These are phyloP conservation scores for Microctonus hyperodae DNA, from an alignment of 2,888 invertebrate species.

Conservation along the genomic window DNA sequence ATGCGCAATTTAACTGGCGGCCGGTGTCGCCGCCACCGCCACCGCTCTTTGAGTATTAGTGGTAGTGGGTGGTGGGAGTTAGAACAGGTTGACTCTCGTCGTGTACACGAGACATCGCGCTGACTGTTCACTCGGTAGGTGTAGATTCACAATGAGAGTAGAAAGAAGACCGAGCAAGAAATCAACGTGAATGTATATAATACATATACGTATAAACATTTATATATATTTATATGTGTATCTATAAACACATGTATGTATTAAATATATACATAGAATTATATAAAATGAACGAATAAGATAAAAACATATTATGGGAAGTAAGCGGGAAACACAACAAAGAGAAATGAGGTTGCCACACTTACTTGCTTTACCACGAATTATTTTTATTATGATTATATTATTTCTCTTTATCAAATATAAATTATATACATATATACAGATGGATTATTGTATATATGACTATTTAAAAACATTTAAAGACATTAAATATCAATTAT, in stretches of 20 bases:
- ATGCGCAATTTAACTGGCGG: slow-evolving; percentile 39
- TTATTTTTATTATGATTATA: slow-evolving; percentile 56
- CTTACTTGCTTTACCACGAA: slow-evolving; percentile 54
- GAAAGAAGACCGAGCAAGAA: slow-evolving; percentile 13
- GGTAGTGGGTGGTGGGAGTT: slow-evolving; percentile 43
- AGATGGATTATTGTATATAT: slow-evolving; percentile 29
- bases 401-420: slow-evolving; percentile 47
- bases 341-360: slow-evolving; percentile 51
- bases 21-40: slow-evolving; percentile 27
- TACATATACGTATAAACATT: not conserved
- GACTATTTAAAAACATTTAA: no score
- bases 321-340: slow-evolving; percentile 30
- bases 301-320: slow-evolving; percentile 32
- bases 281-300: slow-evolving; percentile 1
- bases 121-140: slow-evolving; percentile 36
- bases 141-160: slow-evolving; percentile 18
- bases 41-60: slow-evolving; percentile 22
- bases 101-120: slow-evolving; percentile 56
- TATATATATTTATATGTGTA: no score
- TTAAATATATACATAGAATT: not conserved
- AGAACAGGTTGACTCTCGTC: slow-evolving; percentile 58
- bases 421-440: slow-evolving; percentile 6
- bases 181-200: not conserved
- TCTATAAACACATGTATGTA: no score
- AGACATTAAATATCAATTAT: no score